Evolutionary conservation across 2,797 vertebrate genomes (phyloP).

Genomic region (Macroramphosus scolopax): DNA sequence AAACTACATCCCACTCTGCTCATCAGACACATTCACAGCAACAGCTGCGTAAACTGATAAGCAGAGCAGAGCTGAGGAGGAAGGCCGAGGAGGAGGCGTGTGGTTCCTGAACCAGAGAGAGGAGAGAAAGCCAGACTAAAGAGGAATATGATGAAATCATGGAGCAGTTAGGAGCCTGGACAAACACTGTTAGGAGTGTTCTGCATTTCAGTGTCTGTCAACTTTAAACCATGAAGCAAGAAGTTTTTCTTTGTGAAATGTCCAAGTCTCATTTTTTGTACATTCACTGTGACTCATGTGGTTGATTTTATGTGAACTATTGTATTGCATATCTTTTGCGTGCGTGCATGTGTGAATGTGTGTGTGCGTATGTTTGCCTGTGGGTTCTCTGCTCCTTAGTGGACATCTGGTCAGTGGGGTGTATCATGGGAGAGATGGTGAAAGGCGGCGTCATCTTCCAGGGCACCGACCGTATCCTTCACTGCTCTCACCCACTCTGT

Average conservation of each 20-base stretch:
- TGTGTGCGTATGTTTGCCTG: slow-evolving; percentile 34
- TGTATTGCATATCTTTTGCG: neutral
- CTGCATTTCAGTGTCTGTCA: slow-evolving; percentile 13
- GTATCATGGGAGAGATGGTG: slow-evolving; percentile 99
- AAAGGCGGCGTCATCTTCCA: slow-evolving; percentile 99
- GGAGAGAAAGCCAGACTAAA: slow-evolving; percentile 36
- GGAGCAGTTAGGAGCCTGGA: slow-evolving; percentile 7
- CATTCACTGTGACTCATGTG: no score
- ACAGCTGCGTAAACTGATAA: slow-evolving; percentile 76
- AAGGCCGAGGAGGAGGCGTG: slow-evolving; percentile 50
- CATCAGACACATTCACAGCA: slow-evolving; percentile 30
- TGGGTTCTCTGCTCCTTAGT: slow-evolving; percentile 85
- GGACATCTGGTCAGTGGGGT: slow-evolving; percentile 99
- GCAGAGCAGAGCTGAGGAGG: slow-evolving; percentile 47
- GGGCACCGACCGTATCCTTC: slow-evolving; percentile 99
- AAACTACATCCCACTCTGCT: slow-evolving; percentile 28
- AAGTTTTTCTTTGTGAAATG: no score
- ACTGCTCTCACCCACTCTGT: slow-evolving; percentile 34
- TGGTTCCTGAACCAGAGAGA: slow-evolving; percentile 29
- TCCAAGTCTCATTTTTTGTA: no score
- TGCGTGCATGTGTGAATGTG: slow-evolving; percentile 12
- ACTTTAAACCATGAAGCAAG: slow-evolving; percentile 8
- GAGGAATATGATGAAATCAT: slow-evolving; percentile 48
- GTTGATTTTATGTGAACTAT: no score
- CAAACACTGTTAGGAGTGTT: slow-evolving; percentile 4